Evolutionary conservation across 92 coral and sea anemone genomes (phyloP), one percentile per base, ranked within the genome.

Genomic region (Plumapathes pennacea): DNA sequence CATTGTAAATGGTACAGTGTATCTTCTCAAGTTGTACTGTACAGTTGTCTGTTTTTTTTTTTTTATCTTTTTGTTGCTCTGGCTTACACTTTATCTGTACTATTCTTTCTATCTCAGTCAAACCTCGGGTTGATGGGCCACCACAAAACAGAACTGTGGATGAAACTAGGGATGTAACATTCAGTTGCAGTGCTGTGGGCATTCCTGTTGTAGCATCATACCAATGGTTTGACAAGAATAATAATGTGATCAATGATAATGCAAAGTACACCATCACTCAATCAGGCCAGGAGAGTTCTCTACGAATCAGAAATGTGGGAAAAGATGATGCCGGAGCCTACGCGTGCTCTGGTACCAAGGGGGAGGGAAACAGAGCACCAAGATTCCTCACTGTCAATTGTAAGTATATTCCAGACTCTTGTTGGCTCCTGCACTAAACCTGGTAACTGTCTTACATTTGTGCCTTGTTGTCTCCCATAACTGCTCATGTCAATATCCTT

Each of bases 291-390:
- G 14, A 44, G 17, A 49, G 63, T 46, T 38, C 21, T 30, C 53
- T 80, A 64, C 21, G 1, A 19, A 46, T 80, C 22, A 38, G 27
- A 12, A 32, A n/a, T 10, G 25, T 80, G 30, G 42, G 24, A 12
- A 52, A 54, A 29, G 23, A 50, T 9, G 76, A 72, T n/a, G 52
- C 76, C 27, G 75, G 69, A 5, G 56, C 64, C 52, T 65, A 72
- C 10, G 50, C 74, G 41, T 80, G 87, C 66, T 75, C 76, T 5
- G 87, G 68, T 0, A 59, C 32, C n/a, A 80, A 76, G 12, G 87
- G 87, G 0, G 48, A 62, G 49, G 87, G 87, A 24, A 50, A 57
- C 13, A 68, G 65, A 24, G 31, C 23, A 11, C 46, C 41, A 13
- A 63, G 64, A 42, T 56, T 57, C 29, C 59, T 80, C 29, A 14